Percentiles rank a stretch among this genome's conserved stretches.
phyloP scores from a whole-genome alignment of 2,797 vertebrate genomes.

The Sebastes umbrosus region DNA sequence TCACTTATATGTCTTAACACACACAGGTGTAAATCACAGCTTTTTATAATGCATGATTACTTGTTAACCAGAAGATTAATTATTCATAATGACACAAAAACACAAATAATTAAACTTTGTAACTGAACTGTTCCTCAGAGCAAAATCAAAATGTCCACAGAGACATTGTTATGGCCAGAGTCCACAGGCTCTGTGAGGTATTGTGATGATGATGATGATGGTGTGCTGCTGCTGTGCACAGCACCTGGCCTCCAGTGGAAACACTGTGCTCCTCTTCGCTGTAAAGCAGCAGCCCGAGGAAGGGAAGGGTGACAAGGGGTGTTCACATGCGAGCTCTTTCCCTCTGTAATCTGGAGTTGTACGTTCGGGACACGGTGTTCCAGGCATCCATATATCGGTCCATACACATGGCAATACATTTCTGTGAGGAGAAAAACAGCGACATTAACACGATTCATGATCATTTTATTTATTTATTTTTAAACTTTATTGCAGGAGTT shows the following conservation, averaged over 20 bases:
- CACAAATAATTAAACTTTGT: conserved; percentile 19
- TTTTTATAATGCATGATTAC: background rate
- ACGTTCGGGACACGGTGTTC: conserved; percentile 95
- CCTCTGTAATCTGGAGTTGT: conserved; percentile 93
- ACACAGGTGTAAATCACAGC: background rate
- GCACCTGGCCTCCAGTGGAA: conserved; percentile 2
- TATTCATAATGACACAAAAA: conserved; percentile 28
- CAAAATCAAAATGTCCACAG: conserved; percentile 46
- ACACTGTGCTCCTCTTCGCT: conserved; percentile 5
- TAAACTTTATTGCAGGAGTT: too few relatives aligned
- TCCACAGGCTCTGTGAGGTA: conserved; percentile 56
- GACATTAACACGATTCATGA: background rate
- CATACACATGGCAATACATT: conserved; percentile 99
- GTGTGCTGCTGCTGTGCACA: background rate
- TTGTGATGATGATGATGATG: conserved; percentile 7
- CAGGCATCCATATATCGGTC: conserved; percentile 98
- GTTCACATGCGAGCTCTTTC: conserved; percentile 94
- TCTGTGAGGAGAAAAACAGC: conserved; percentile 75
- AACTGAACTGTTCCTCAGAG: conserved; percentile 32
- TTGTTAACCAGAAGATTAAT: conserved; percentile 10
- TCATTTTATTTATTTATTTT: background rate
- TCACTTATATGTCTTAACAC: background rate
- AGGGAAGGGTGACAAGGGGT: background rate
- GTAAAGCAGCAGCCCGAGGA: conserved; percentile 10
- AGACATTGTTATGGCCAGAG: conserved; percentile 41